Evolutionary conservation across 2,888 invertebrate genomes (phyloP), one percentile per base, ranked within the genome.

Genomic region (Plemyria rubiginata): DNA sequence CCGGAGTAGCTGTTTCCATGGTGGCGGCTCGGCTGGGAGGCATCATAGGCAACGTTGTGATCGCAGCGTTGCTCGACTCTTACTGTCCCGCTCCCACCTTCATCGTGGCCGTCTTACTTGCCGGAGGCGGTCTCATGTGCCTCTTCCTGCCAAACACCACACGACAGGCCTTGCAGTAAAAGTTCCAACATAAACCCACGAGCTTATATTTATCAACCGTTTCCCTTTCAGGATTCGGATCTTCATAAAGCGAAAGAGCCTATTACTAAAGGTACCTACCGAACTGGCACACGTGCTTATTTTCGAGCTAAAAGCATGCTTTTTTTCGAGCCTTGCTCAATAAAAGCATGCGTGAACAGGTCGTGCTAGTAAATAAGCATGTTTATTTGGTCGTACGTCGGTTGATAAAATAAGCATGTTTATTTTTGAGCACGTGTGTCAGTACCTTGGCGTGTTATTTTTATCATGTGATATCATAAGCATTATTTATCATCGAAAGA

Each of bases 1-100:
- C 98, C 49, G 98, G 98, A 70, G 97, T 98, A 68, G 98, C 98
- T 43, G 95, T 98, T 65, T 97, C 97, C 0, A 97, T 97, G 96
- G 97, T 97, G 43, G 96, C 98, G 22, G 97, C 97, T 29, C 95
- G 98, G 61, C 93, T 98, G 65, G 98, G 98, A 71, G 98, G 98
- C 73, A 98, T 98, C 80, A 92, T 93, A 76, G 97, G 97, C 59
- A 97, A 97, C 88, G 95, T 98, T 74, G 96, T 97, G 63, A 98
- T 98, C 77, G 98, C 98, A 32, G 95, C 96, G 67, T 92, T 98
- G 58, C 93, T 98, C 72, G 98, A 98, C 90, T 93, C 95, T 72
- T 97, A 97, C 88, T 98, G 98, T 91, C 97, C 97, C 41, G 96
- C 98, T 67, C 98, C 98, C 56, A 97, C 98, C 71, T 97, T 98